phyloP scores from a whole-genome alignment of 2,888 invertebrate genomes.

The Drosophila planitibia region DNA sequence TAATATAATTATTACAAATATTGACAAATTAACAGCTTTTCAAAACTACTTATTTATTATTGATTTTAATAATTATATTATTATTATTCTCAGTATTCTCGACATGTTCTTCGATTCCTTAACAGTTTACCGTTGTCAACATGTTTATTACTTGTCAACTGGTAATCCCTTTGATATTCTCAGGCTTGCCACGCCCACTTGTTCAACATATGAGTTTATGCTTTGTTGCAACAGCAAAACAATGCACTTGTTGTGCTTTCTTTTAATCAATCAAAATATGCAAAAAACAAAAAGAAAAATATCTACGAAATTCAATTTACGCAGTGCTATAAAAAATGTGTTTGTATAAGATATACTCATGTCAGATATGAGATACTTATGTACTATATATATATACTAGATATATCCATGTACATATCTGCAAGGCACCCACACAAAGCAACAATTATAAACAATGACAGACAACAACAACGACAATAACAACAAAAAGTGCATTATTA shows the following conservation, averaged over 20 bases:
- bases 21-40: neutral
- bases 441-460: conserved; percentile 75
- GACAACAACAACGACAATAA: conserved; percentile 32
- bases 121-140: neutral
- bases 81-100: neutral
- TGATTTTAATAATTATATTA: neutral
- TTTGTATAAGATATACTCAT: conserved; percentile 15
- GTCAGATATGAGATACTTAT: conserved; percentile 32
- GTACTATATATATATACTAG: conserved; percentile 9
- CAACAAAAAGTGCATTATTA: conserved; percentile 70
- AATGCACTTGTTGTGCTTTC: conserved; percentile 38
- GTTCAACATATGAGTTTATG: neutral
- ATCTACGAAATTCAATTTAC: conserved; percentile 26
- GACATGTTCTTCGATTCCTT: neutral
- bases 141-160: conserved; percentile 31
- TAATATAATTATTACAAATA: neutral
- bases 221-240: conserved; percentile 11
- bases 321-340: conserved; percentile 5
- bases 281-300: conserved; percentile 17
- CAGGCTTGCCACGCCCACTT: conserved; percentile 17
- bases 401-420: conserved; percentile 44
- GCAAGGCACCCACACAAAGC: conserved; percentile 36
- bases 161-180: conserved; percentile 9
- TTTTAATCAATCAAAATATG: conserved; percentile 48
- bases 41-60: neutral